Percentiles rank a stretch among this genome's conserved stretches.
Conservation (phyloP, 2,113 vertebrate genomes). For the Sebastes schlegelii region DNA sequence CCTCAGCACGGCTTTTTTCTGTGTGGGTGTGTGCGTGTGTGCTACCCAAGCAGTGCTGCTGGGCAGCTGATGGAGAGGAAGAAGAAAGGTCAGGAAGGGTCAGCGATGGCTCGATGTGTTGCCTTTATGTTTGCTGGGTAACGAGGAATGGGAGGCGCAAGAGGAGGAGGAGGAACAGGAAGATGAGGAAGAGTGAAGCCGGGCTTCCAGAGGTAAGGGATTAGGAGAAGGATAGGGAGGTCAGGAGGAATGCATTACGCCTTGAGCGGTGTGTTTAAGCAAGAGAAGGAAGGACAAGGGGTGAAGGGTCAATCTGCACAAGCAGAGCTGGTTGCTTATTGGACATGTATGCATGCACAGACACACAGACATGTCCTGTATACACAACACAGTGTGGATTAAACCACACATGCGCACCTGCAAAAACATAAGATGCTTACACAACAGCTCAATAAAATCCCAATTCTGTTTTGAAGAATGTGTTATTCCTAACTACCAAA, state of each 20-base stretch:
- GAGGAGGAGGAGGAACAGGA: conserved; percentile 41
- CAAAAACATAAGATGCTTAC: neutral
- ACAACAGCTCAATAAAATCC: conserved; percentile 27
- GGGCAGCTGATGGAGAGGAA: conserved; percentile 58
- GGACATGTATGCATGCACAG: neutral
- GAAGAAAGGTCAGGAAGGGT: conserved; percentile 64
- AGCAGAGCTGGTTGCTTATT: conserved; percentile 35
- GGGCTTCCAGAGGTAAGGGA: conserved; percentile 51
- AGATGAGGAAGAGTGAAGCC: conserved; percentile 39
- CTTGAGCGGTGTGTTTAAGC: conserved; percentile 56
- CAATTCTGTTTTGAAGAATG: neutral
- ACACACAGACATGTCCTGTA: conserved; percentile 7
- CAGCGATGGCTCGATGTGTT: conserved; percentile 58
- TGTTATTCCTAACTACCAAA: conserved; percentile 2
- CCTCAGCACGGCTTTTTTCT: conserved; percentile 25
- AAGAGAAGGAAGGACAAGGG: conserved; percentile 20
- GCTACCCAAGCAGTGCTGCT: conserved; percentile 37
- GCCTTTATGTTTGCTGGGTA: conserved; percentile 54
- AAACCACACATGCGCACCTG: conserved; percentile 13
- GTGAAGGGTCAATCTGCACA: conserved; percentile 52
- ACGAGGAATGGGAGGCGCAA: conserved; percentile 46
- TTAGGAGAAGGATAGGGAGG: conserved; percentile 47
- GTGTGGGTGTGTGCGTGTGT: conserved; percentile 54
- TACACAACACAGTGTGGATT: neutral
- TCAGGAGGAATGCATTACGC: conserved; percentile 59